Base-by-base conservation (phyloP, 1,140 invertebrate genomes). In the Drosophila subpulchrella region DNA sequence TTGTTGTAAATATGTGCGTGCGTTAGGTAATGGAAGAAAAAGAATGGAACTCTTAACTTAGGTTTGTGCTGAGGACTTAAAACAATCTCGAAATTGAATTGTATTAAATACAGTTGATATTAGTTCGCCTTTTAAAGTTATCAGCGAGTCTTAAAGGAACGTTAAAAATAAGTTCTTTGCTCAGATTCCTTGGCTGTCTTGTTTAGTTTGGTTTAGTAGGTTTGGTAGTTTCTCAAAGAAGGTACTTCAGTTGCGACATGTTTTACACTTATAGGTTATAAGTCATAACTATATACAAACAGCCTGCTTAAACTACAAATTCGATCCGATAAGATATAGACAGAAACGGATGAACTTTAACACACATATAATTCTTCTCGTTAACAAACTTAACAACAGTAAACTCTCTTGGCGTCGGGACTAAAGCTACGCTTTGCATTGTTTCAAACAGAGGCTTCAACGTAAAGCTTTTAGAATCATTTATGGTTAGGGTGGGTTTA, bases 231-330 rank as follows among this genome's bases (percentile, higher is more conserved):
- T 71, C 53, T 51, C 44, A 72, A 53, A 57, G 76, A 85, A 89
- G 84, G 84, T 89, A 89, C 84, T 84, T 89, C 42, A 72, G 84
- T 89, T 84, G 84, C 84, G 84, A 81, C 85, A 84, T 89, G 39
- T 71, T 66, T 83, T 47, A 74, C 53, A 71, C 39, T 67, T 60
- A 74, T 30, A 8, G 13, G 24, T 27, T 8, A 27, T 48, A 24
- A n/a, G 47, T 48, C 47, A 11, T 59, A 38, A 46, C 47, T 38
- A 65, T 39, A 20, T 68, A 53, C 36, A 53, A 53, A 65, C 47
- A 32, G 50, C 63, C 67, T 56, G 34, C 41, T 67, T 41, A 67
- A 6, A 38, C 58, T 47, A 44, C 30, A 36, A 32, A 63, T 75
- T 39, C 47, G 32, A 59, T 75, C 36, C 58, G 41, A 12, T 12